A percentile compares a stretch with the other conserved stretches of the same genome.
Conservation (phyloP, 2,797 vertebrate genomes). For the Aphelocoma californica region DNA sequence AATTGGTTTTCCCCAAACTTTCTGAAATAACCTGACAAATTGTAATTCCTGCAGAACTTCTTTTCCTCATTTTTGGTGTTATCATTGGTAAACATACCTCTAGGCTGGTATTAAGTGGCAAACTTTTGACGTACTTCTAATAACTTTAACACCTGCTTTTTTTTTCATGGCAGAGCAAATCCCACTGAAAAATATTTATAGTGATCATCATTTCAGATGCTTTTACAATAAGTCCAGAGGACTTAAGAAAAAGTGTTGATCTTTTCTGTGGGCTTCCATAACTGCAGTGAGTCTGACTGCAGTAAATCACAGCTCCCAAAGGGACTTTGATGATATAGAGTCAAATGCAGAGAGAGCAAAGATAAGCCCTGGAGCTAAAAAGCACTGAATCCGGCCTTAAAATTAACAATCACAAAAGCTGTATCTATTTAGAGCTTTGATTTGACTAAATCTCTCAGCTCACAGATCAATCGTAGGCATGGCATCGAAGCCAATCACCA, state of each 20-base stretch:
- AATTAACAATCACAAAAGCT: constrained; percentile 56
- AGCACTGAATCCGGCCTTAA: constrained; percentile 23
- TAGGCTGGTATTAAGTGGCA: background rate
- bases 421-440: constrained; percentile 54
- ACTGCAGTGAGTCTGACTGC: background rate
- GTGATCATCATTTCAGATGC: constrained; percentile 43
- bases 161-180: background rate
- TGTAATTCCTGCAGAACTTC: constrained; percentile 30
- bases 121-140: background rate
- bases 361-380: constrained; percentile 40
- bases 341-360: constrained; percentile 21
- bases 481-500: background rate
- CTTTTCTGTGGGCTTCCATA: background rate
- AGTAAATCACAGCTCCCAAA: constrained; percentile 30
- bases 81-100: constrained; percentile 39
- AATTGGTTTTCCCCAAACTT: constrained; percentile 50
- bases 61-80: constrained; percentile 29
- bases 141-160: constrained; percentile 9
- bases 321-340: constrained; percentile 16
- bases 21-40: constrained; percentile 63
- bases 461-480: constrained; percentile 1
- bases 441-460: constrained; percentile 50
- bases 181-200: constrained; percentile 27
- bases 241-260: constrained; percentile 25
- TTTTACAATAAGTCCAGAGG: constrained; percentile 19